A percentile compares a stretch with the other conserved stretches of the same genome.
phyloP scores from a whole-genome alignment of 1,140 invertebrate species.

The Tetramorium alpestre region DNA sequence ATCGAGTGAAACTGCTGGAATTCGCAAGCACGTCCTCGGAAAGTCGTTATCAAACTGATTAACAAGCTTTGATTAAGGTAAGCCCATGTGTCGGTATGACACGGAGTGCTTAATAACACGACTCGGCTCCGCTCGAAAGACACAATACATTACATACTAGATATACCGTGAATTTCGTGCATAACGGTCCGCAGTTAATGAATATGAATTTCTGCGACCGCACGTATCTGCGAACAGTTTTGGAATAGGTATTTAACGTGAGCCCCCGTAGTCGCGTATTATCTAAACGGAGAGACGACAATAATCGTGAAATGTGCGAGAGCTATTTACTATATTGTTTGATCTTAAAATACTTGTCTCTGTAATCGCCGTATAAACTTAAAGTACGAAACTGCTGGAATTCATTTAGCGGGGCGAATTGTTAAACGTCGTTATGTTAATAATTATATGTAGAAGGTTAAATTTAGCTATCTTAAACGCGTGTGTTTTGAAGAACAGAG shows the following conservation, averaged over 20 bases:
- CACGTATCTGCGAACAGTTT: slow-evolving; percentile 38
- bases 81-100: slow-evolving; percentile 39
- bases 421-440: background rate
- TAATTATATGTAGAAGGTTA: background rate
- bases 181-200: slow-evolving; percentile 56
- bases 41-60: slow-evolving; percentile 77
- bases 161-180: slow-evolving; percentile 50
- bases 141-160: slow-evolving; percentile 58
- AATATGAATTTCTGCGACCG: slow-evolving; percentile 58
- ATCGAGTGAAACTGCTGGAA: slow-evolving; percentile 53
- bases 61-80: slow-evolving; percentile 72
- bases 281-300: slow-evolving; percentile 30
- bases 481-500: background rate
- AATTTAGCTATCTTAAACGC: background rate
- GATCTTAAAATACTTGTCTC: slow-evolving; percentile 17
- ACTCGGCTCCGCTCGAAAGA: slow-evolving; percentile 49
- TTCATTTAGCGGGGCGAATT: background rate
- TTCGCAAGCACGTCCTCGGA: slow-evolving; percentile 70
- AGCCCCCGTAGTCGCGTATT: slow-evolving; percentile 19
- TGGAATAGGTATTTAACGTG: slow-evolving; percentile 40
- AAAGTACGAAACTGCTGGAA: too few species aligned
- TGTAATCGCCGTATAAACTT: background rate
- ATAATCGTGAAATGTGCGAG: slow-evolving; percentile 2
- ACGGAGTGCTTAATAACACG: slow-evolving; percentile 40
- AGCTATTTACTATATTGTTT: slow-evolving; percentile 8